Base-by-base conservation (phyloP, 2,797 vertebrate genomes). In the Xerus rutilus region DNA sequence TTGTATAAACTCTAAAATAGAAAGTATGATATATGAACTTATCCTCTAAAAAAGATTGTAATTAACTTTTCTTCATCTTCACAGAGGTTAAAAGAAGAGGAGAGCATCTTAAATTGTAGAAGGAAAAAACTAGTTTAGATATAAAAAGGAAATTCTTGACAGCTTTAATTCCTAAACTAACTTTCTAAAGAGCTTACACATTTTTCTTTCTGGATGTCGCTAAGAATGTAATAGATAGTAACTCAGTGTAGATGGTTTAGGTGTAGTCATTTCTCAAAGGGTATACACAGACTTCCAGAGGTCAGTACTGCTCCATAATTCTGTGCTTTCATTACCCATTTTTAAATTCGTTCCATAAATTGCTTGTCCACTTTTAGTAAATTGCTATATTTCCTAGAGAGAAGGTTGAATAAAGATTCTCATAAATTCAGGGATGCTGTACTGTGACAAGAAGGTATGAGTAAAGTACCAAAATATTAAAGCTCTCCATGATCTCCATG, bases 391-490 rank as follows among this genome's bases (percentile, higher is more conserved):
- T 97, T 96, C 54, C 47, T 92, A 84, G 81, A 86, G 86, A 93
- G 94, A 96, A 82, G 79, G 54, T 74, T 95, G 82, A 95, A 97
- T 95, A 91, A 95, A 95, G 69, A 96, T 47, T 90, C 84, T 70
- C 79, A 89, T 97, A 97, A 97, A 92, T 96, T 93, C 43, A 93
- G 25, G 47, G 30, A 69, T 35, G 17, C 20, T 91, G 12, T 84
- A 52, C 49, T 72, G 5, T 89, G 52, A 6, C 43, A 78, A 64
- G 76, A 70, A 86, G 4, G 18, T 81, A 3, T 52, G 64, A 72
- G 47, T 74, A 91, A 85, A 79, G 23, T 77, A 74, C 57, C 64
- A 32, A 96, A 96, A 6, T 95, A 86, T 82, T 83, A 86, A 78
- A 90, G 94, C 47, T 72, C 35, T 91, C n/a, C 32, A 18, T 86